These are phyloP conservation scores for Cotesia congregata DNA, from an alignment of 2,888 invertebrate genomes.

Conservation along the genomic window DNA sequence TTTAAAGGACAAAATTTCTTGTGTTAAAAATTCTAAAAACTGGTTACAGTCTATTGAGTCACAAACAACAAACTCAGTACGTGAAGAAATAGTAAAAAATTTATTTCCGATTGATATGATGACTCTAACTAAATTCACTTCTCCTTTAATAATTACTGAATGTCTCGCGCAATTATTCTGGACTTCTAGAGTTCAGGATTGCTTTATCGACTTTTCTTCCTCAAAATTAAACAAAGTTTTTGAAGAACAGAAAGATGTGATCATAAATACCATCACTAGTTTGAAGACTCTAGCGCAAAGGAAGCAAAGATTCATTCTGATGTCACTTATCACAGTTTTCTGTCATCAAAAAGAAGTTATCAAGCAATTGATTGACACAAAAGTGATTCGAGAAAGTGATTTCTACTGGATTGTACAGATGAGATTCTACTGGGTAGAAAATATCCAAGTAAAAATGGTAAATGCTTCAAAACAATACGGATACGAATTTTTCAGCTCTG, in stretches of 20 bases:
- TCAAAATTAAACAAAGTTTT: conserved; percentile 71
- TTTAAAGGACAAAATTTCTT: conserved; percentile 6
- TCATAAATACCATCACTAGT: conserved; percentile 70
- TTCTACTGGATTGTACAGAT: conserved; percentile 77
- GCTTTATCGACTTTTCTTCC: conserved; percentile 62
- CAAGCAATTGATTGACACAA: conserved; percentile 65
- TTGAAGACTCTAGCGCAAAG: conserved; percentile 75
- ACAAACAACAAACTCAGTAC: conserved; percentile 71
- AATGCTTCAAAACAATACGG: conserved; percentile 74
- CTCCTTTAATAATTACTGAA: conserved; percentile 74
- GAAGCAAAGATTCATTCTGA: conserved; percentile 72
- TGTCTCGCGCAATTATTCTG: conserved; percentile 77
- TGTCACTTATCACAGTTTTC: conserved; percentile 73
- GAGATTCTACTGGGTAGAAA: conserved; percentile 73
- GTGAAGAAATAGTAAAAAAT: conserved; percentile 58
- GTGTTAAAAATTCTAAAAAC: neutral
- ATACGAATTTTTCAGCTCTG: conserved; percentile 74
- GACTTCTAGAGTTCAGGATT: conserved; percentile 76
- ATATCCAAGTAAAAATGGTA: conserved; percentile 70
- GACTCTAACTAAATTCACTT: conserved; percentile 7
- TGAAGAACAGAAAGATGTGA: conserved; percentile 49
- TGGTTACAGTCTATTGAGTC: conserved; percentile 66
- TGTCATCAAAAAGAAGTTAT: conserved; percentile 74
- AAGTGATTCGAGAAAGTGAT: conserved; percentile 70
- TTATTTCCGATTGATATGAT: neutral